A percentile compares a stretch with the other conserved stretches of the same genome.
These are phyloP conservation scores for Crotalus tigris DNA, from an alignment of 2,113 vertebrate genomes.

Conservation along the genomic window DNA sequence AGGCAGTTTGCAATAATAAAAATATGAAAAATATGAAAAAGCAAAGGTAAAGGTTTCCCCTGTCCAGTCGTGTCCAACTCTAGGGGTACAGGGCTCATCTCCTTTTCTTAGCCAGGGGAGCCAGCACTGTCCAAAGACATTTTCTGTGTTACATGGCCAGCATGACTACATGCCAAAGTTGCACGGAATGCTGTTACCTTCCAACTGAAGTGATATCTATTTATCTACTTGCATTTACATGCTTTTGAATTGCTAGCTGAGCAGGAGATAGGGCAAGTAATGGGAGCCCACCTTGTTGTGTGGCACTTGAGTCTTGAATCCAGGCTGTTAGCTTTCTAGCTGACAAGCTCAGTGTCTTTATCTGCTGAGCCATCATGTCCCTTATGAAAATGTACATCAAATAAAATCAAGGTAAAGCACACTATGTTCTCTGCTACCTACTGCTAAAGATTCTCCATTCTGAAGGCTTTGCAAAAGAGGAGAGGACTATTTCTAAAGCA, in stretches of 20 bases:
- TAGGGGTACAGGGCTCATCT: not conserved
- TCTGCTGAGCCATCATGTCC: no score
- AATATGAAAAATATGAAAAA: not conserved
- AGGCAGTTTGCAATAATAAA: not conserved
- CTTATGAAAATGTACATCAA: not conserved
- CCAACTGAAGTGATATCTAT: not conserved
- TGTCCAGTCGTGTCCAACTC: not conserved
- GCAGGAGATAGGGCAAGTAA: not conserved
- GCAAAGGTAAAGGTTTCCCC: not conserved
- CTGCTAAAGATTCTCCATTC: not conserved
- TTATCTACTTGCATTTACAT: not conserved
- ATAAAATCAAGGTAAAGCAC: not conserved
- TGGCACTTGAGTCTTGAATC: no score
- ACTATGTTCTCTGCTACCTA: not conserved
- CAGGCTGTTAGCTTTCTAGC: no score
- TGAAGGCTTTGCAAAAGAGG: not conserved
- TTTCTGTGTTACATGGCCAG: not conserved
- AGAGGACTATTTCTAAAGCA: not conserved
- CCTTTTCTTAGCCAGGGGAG: not conserved
- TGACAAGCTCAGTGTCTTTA: no score
- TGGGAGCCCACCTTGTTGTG: not conserved
- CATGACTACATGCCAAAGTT: not conserved
- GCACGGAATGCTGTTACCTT: not conserved
- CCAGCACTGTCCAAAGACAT: not conserved
- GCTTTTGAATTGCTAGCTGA: not conserved